A percentile compares a stretch with the other conserved stretches of the same genome.
Conservation (phyloP, 2,797 vertebrate species). For the Anniella stebbinsi region DNA sequence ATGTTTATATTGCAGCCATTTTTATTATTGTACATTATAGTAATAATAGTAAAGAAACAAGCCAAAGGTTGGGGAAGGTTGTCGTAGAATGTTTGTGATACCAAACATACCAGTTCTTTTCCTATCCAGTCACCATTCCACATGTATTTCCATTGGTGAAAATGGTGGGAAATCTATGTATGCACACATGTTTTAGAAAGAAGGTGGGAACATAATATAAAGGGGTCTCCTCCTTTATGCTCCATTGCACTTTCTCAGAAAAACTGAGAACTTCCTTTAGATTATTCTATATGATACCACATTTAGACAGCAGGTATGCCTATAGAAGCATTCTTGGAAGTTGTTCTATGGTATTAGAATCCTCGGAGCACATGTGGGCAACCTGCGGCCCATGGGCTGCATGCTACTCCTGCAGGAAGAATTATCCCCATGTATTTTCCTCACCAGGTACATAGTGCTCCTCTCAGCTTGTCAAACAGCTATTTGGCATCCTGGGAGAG, state of each 20-base stretch:
- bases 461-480: not conserved
- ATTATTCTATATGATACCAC: not conserved
- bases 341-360: not conserved
- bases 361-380: not conserved
- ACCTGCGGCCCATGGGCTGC: not conserved
- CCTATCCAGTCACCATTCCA: not conserved
- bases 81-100: not conserved
- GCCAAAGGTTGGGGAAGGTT: not conserved
- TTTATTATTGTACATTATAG: not conserved
- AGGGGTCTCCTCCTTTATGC: not conserved
- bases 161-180: not conserved
- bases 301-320: not conserved
- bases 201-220: not conserved
- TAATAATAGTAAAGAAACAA: not conserved
- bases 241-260: not conserved
- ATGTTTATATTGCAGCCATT: not conserved
- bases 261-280: not conserved
- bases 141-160: not conserved
- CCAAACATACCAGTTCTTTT: not conserved
- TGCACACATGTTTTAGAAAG: not conserved
- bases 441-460: not conserved
- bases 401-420: not conserved
- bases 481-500: not conserved
- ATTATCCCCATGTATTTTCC: not conserved
- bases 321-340: not conserved